A percentile compares a stretch with the other conserved stretches of the same genome.
These are phyloP conservation scores for Chironomus tepperi DNA, from an alignment of 1,140 invertebrate species.

Conservation along the genomic window DNA sequence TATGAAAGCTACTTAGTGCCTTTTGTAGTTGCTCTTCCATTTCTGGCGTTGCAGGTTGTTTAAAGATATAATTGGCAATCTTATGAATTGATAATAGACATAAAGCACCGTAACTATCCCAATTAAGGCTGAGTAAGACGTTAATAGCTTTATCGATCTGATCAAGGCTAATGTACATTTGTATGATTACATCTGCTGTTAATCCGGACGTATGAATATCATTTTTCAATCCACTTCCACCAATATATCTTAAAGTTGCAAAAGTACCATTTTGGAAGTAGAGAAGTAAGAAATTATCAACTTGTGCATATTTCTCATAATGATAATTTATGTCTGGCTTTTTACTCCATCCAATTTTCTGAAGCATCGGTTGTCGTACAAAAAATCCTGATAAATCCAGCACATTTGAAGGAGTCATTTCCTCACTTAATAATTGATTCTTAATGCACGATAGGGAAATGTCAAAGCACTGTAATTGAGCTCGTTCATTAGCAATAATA, in stretches of 20 bases:
- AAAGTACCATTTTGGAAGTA: conserved; percentile 52
- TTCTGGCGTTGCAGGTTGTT: conserved; percentile 53
- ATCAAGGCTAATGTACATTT: conserved; percentile 54
- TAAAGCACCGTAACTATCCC: conserved; percentile 58
- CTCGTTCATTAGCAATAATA: conserved; percentile 58
- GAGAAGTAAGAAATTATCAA: conserved; percentile 45
- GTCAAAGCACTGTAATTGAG: conserved; percentile 71
- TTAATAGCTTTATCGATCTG: conserved; percentile 61
- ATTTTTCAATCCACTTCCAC: conserved; percentile 35
- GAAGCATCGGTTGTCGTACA: conserved; percentile 46
- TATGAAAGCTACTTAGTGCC: conserved; percentile 62
- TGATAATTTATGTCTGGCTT: conserved; percentile 44
- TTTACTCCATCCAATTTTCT: conserved; percentile 48
- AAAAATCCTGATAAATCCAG: conserved; percentile 63
- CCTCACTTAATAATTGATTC: conserved; percentile 59
- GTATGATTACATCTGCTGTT: conserved; percentile 49
- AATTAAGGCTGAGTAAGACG: conserved; percentile 56
- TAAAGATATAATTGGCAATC: conserved; percentile 61
- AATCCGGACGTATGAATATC: conserved; percentile 42
- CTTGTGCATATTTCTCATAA: conserved; percentile 41
- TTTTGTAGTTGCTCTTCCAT: conserved; percentile 58
- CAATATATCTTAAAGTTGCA: conserved; percentile 34
- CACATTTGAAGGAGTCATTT: conserved; percentile 50
- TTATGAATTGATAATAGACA: conserved; percentile 60
- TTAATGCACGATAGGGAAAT: conserved; percentile 56